Base-by-base conservation (phyloP, 2,888 invertebrate species). In the Dusona sp. region DNA sequence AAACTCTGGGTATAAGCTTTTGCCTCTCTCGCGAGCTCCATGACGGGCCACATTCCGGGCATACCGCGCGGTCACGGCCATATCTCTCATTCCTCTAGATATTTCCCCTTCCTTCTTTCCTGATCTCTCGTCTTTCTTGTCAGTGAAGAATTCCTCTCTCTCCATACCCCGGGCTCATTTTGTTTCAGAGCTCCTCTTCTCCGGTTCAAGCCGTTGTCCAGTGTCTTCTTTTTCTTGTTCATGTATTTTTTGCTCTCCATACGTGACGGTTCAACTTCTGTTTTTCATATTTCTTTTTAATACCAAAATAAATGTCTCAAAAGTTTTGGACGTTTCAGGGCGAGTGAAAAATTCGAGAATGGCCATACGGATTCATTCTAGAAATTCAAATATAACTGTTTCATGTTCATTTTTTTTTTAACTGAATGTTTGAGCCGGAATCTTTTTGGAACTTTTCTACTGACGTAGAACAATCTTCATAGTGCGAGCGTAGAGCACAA, bases 21-120 rank as follows among this genome's bases (percentile, higher is more conserved):
- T 75, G 92, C 91, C 91, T 91, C 89, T 91, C 84, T 70, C 84
- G 86, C 78, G 75, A 88, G 90, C 90, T 91, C 90, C 91, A 91
- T 94, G 94, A 94, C 93, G 93, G 92, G 93, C 93, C 93, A 91
- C 93, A 94, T 94, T 93, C 94, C 93, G 87, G 48, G 88, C 92
- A 93, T 94, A 91, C 94, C 93, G 87, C 90, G 91, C 93, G 94
- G 93, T 94, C 94, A 94, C 91, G 94, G 93, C 92, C 93, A 92
- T 93, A 93, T 93, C 93, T 94, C 91, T 92, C 93, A 92, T 93
- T 94, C 93, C 93, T 93, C 89, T 90, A 90, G 90, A 91, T 91
- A 91, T 90, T 89, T 89, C 89, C 86, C 83, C 79, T 78, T 89
- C 88, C 89, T 88, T 85, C 9, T 42, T 16, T 33, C 16, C 57